Evolutionary conservation across 2,113 vertebrate genomes (phyloP).

Genomic region (Athene noctua): DNA sequence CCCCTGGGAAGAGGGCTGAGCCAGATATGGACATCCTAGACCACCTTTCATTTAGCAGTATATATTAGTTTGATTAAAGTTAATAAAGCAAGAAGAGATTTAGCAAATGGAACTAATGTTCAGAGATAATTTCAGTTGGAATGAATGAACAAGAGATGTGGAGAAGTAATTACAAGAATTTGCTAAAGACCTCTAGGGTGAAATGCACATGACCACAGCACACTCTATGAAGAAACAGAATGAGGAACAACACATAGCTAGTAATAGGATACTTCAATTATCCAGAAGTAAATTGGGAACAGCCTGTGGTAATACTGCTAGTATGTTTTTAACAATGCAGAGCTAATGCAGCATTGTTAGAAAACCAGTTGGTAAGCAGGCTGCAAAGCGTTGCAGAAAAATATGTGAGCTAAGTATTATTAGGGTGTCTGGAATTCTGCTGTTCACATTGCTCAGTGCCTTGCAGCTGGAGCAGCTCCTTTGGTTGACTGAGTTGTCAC

Average conservation of each 20-base stretch:
- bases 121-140: conserved; percentile 43
- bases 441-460: accelerated
- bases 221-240: neutral
- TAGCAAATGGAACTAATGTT: conserved; percentile 52
- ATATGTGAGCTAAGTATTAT: neutral
- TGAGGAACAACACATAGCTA: neutral
- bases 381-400: neutral
- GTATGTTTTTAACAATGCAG: neutral
- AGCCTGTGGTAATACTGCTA: neutral
- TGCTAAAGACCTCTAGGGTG: conserved; percentile 51
- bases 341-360: neutral
- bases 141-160: conserved; percentile 29
- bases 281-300: conserved; percentile 12
- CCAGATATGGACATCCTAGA: conserved; percentile 25
- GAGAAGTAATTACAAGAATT: conserved; percentile 53
- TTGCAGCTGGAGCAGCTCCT: neutral
- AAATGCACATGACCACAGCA: conserved; percentile 33
- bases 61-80: conserved; percentile 56
- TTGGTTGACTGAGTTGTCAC: neutral
- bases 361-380: neutral
- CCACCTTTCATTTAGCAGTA: conserved; percentile 40
- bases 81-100: conserved; percentile 62
- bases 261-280: conserved; percentile 50
- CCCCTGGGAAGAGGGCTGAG: neutral
- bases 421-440: neutral